A percentile compares a stretch with the other conserved stretches of the same genome.
These are phyloP conservation scores for Micromussa lordhowensis DNA, from an alignment of 92 coral and sea anemone species.

Conservation along the genomic window DNA sequence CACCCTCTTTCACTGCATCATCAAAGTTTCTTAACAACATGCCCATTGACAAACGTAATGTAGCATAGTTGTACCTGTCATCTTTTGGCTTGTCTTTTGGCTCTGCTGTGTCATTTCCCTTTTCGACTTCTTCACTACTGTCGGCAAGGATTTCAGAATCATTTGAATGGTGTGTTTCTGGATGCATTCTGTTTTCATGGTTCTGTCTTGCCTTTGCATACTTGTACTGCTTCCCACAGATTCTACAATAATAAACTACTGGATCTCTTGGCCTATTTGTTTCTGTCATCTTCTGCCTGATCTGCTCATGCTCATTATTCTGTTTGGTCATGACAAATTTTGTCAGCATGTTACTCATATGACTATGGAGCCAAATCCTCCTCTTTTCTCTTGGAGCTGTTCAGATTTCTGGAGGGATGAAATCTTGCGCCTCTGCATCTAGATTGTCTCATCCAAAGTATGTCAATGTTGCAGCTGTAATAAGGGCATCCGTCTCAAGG, in stretches of 20 bases:
- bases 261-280: conserved; percentile 25
- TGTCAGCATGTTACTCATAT: conserved; percentile 51
- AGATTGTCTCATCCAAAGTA: conserved; percentile 48
- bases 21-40: conserved; percentile 59
- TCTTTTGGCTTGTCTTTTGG: conserved; percentile 28
- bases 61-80: conserved; percentile 67
- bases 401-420: conserved; percentile 39
- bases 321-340: conserved; percentile 51
- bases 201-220: conserved; percentile 68
- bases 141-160: background rate
- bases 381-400: conserved; percentile 19
- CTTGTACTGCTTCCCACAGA: conserved; percentile 61
- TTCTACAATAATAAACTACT: conserved; percentile 29
- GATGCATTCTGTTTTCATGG: conserved; percentile 40
- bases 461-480: conserved; percentile 64
- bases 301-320: background rate
- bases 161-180: background rate
- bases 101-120: background rate
- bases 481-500: conserved; percentile 67
- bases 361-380: conserved; percentile 67
- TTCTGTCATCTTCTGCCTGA: conserved; percentile 24
- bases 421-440: conserved; percentile 14
- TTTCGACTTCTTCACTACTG: background rate
- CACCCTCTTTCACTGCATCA: conserved; percentile 83
- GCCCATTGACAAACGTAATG: conserved; percentile 51